Base-by-base conservation (phyloP, 2,888 invertebrate species). In the Tetragonisca angustula region DNA sequence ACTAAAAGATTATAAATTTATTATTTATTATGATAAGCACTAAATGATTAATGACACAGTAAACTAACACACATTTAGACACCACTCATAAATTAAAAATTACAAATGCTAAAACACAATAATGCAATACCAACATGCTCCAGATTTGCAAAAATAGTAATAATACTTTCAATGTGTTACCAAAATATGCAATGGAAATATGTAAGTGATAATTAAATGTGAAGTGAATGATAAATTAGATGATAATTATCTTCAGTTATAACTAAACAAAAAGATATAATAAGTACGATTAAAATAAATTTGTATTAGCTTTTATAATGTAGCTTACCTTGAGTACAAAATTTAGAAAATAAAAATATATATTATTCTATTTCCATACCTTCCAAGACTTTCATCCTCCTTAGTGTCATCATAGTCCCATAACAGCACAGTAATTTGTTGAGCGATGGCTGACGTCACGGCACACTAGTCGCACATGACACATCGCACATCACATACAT, bases 351-450 rank as follows among this genome's bases (percentile, higher is more conserved):
- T 68, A 65, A 50, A 65, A 70, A 68, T 82, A 59, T 54, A 74
- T 70, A 64, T 77, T 75, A 72, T 77, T 69, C 65, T 82, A 49
- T 78, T 92, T 90, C 90, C 96, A 95, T 96, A 98, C 97, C 97
- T 97, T 95, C 98, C 98, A 91, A 98, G 96, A 92, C 96, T 96
- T 95, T 98, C 98, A 95, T 99, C 98, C 90, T 96, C 96, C 94
- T 97, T 96, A 92, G 97, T 96, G 92, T 98, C 97, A 95, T 99
- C 99, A 95, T 97, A 97, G 96, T 99, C 98, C 96, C 97, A 97
- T 89, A 98, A 95, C 93, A 97, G 97, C 90, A 98, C 95, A 92
- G 96, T 96, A 95, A 97, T 95, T 94, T 95, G 95, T 95, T 97
- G 97, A 90, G 97, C 97, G 95, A 96, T 95, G 94, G 96, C 93